A percentile compares a stretch with the other conserved stretches of the same genome.
phyloP scores from a whole-genome alignment of 2,797 vertebrate genomes.

The Sebastes elongatus region DNA sequence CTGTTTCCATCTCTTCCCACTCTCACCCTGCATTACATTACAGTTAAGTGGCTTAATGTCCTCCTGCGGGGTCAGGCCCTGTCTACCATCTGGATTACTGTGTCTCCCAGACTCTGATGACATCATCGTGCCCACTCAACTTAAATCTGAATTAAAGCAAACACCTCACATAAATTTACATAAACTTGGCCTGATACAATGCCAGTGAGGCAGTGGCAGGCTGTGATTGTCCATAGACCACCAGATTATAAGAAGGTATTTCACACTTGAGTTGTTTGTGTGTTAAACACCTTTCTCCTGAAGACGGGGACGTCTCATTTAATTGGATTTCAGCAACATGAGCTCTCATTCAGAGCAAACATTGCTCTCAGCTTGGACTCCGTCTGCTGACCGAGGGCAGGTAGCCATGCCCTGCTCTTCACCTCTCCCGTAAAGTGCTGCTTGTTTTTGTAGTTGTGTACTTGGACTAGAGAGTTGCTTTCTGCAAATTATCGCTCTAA shows the following conservation, averaged over 20 bases:
- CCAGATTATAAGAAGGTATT: neutral
- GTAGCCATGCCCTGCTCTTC: neutral
- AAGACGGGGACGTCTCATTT: slow-evolving; percentile 13
- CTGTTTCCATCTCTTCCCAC: slow-evolving; percentile 47
- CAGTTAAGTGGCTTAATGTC: slow-evolving; percentile 74
- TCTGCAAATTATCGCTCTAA: slow-evolving; percentile 2
- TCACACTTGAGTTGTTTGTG: neutral
- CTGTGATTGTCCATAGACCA: neutral
- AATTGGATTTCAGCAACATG: slow-evolving; percentile 49
- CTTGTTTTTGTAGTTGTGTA: slow-evolving; percentile 5
- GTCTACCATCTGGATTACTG: slow-evolving; percentile 72
- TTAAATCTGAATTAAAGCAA: slow-evolving; percentile 28
- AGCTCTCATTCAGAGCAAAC: slow-evolving; percentile 4
- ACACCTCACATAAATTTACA: neutral
- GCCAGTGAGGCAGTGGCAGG: neutral
- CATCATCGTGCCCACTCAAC: slow-evolving; percentile 27
- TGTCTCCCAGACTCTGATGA: slow-evolving; percentile 22
- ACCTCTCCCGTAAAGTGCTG: neutral
- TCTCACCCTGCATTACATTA: slow-evolving; percentile 58
- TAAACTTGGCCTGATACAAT: neutral
- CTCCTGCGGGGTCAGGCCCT: slow-evolving; percentile 49
- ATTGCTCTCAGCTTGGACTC: slow-evolving; percentile 4
- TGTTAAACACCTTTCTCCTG: neutral
- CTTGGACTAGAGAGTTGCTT: neutral
- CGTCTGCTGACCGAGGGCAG: neutral